These are phyloP conservation scores for Lasioglossum vierecki DNA, from an alignment of 2,888 invertebrate genomes.

Conservation along the genomic window DNA sequence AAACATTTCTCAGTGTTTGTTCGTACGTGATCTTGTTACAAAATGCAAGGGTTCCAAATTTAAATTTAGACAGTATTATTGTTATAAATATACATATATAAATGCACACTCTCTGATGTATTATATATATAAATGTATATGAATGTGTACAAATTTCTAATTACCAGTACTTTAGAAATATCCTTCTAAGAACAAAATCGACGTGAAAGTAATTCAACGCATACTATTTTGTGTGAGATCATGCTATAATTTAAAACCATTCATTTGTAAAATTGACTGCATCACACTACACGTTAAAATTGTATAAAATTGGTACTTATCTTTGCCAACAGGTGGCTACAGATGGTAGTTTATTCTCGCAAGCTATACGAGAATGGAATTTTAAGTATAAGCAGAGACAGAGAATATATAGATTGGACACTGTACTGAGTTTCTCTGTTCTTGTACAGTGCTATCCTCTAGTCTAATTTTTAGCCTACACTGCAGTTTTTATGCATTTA, in stretches of 20 bases:
- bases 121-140: background rate
- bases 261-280: background rate
- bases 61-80: background rate
- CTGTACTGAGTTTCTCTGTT: too few species aligned
- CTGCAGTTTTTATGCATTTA: too few species aligned
- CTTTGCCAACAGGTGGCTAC: background rate
- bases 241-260: background rate
- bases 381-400: background rate
- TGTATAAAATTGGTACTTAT: background rate
- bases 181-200: background rate
- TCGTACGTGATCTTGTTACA: background rate
- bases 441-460: too few species aligned
- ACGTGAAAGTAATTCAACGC: background rate
- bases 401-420: too few species aligned
- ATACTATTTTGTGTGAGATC: background rate
- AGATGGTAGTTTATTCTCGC: background rate
- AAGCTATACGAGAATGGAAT: background rate
- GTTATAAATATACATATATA: too few species aligned
- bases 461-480: too few species aligned
- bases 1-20: background rate
- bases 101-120: too few species aligned
- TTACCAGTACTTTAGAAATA: background rate
- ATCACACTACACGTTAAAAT: background rate
- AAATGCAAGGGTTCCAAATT: background rate
- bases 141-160: background rate